Conservation (phyloP, 2,797 vertebrate genomes). For the Danio choprae region DNA sequence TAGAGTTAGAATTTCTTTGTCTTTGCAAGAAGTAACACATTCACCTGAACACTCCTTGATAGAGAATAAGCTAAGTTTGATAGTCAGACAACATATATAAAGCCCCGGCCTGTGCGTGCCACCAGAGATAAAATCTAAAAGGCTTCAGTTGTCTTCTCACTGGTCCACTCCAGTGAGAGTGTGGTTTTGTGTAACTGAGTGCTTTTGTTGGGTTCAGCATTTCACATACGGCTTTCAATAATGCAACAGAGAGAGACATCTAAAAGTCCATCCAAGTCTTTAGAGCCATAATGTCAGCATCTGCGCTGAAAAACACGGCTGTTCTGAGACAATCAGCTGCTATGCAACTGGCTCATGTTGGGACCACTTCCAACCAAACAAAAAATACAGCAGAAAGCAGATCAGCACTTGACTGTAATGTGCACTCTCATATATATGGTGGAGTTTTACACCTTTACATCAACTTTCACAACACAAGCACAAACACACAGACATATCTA, state of each 20-base stretch:
- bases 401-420: slow-evolving; percentile 12
- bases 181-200: slow-evolving; percentile 19
- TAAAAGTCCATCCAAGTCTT: slow-evolving; percentile 13
- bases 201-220: slow-evolving; percentile 29
- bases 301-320: neutral
- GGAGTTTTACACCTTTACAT: neutral
- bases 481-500: neutral
- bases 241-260: slow-evolving; percentile 30
- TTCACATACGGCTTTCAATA: slow-evolving; percentile 29
- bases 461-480: neutral
- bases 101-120: slow-evolving; percentile 12
- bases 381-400: slow-evolving; percentile 13
- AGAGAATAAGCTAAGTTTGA: neutral
- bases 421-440: slow-evolving; percentile 1
- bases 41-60: neutral
- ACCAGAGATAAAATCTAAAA: slow-evolving; percentile 33
- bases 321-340: neutral
- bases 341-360: neutral
- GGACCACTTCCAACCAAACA: neutral
- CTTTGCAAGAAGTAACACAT: slow-evolving; percentile 3
- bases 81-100: neutral
- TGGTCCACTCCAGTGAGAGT: neutral
- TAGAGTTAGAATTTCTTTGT: too few species aligned
- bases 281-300: neutral
- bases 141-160: slow-evolving; percentile 10